Evolutionary conservation across 1,140 invertebrate species (phyloP).

Genomic region (Cyclina sinensis): DNA sequence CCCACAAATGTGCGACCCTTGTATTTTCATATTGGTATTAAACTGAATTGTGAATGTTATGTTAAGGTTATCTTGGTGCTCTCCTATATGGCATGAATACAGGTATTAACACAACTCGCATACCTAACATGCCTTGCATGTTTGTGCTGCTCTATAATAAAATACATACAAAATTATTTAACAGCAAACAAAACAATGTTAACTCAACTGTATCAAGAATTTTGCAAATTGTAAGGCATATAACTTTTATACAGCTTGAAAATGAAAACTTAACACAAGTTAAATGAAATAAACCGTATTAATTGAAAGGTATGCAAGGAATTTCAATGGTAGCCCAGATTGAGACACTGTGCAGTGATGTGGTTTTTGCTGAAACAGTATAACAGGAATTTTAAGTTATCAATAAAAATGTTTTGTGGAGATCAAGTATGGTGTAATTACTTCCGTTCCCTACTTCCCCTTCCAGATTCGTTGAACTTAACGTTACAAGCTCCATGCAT

Average conservation of each 20-base stretch:
- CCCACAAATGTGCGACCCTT: background rate
- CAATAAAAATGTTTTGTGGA: no score
- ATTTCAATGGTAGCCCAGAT: background rate
- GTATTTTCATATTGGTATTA: background rate
- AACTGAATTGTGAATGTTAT: slow-evolving; percentile 1
- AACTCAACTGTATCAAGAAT: no score
- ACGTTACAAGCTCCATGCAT: background rate
- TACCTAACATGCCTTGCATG: slow-evolving; percentile 52
- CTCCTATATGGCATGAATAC: background rate
- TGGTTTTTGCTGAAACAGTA: background rate
- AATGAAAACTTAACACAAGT: background rate
- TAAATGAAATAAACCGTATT: background rate
- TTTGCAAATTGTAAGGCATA: no score
- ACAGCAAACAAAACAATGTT: background rate
- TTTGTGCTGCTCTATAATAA: background rate
- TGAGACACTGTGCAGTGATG: background rate
- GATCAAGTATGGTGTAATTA: background rate
- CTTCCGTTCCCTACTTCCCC: background rate
- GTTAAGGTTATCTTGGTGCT: background rate
- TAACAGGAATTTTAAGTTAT: no score
- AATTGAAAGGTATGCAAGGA: background rate
- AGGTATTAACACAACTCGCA: slow-evolving; percentile 46
- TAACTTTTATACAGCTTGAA: background rate
- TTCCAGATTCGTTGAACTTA: background rate
- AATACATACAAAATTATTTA: background rate